phyloP scores from a whole-genome alignment of 2,113 vertebrate species.

The Nerophis lumbriciformis region DNA sequence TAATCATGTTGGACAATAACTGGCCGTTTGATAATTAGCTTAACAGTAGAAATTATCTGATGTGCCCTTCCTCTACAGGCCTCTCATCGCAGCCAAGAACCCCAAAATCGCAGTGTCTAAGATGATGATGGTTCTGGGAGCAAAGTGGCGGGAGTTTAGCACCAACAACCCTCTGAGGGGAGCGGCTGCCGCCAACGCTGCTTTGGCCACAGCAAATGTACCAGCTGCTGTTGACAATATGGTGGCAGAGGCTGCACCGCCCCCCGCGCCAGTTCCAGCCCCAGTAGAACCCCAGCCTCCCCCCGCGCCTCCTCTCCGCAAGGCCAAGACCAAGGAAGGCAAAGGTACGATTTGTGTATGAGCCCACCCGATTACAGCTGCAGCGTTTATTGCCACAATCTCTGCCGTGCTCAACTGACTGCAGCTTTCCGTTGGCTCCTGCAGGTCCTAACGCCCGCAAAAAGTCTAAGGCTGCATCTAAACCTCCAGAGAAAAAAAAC shows the following conservation, averaged over 20 bases:
- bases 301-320: slow-evolving; percentile 82
- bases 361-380: no score
- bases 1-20: not conserved
- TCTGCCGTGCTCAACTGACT: not conserved
- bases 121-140: slow-evolving; percentile 99
- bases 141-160: slow-evolving; percentile 97
- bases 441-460: slow-evolving; percentile 88
- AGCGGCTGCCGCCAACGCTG: slow-evolving; percentile 88
- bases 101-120: slow-evolving; percentile 98
- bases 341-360: slow-evolving; percentile 75
- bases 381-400: no score
- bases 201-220: slow-evolving; percentile 85
- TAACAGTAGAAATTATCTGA: not conserved
- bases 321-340: slow-evolving; percentile 98
- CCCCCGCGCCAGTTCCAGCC: not conserved
- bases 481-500: slow-evolving; percentile 91
- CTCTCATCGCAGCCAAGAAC: slow-evolving; percentile 96
- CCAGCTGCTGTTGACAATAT: slow-evolving; percentile 89
- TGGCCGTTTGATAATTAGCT: not conserved
- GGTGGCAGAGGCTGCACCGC: slow-evolving; percentile 71
- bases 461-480: slow-evolving; percentile 76
- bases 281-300: slow-evolving; percentile 61
- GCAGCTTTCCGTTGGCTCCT: not conserved
- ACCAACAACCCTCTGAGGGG: slow-evolving; percentile 97
- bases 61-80: slow-evolving; percentile 62